Percentiles rank a stretch among this genome's conserved stretches.
phyloP scores from a whole-genome alignment of 1,140 invertebrate genomes.

The Aradophagus sp. region DNA sequence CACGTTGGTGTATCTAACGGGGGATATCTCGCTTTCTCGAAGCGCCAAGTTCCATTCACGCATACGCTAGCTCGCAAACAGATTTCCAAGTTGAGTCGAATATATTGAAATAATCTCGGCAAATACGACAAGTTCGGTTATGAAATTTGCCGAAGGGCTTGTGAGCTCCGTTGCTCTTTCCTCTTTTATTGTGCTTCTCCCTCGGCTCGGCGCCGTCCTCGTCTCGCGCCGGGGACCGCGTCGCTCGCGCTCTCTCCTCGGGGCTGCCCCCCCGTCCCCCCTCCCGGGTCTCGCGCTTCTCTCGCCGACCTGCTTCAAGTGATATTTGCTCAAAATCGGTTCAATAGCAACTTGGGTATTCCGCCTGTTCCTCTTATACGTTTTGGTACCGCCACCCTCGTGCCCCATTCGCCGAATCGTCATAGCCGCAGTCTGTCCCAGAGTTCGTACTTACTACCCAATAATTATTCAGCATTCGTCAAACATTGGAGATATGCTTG shows the following conservation, averaged over 20 bases:
- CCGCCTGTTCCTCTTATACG: conserved; percentile 73
- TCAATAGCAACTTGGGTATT: conserved; percentile 76
- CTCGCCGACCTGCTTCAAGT: conserved; percentile 70
- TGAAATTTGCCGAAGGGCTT: conserved; percentile 77
- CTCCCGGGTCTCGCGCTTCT: conserved; percentile 63
- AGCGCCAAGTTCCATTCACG: conserved; percentile 75
- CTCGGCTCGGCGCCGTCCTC: conserved; percentile 56
- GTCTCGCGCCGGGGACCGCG: conserved; percentile 15
- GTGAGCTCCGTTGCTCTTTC: conserved; percentile 67
- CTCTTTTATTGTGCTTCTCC: conserved; percentile 54
- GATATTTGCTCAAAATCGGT: conserved; percentile 76
- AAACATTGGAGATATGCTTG: conserved; percentile 56
- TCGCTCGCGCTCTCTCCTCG: conserved; percentile 38
- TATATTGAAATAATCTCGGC: conserved; percentile 77
- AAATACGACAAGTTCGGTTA: conserved; percentile 77
- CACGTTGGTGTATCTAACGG: conserved; percentile 52
- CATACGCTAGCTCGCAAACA: conserved; percentile 75
- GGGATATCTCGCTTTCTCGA: conserved; percentile 53
- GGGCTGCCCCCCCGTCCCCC: conserved; percentile 28
- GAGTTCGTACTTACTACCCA: conserved; percentile 61
- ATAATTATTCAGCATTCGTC: conserved; percentile 64
- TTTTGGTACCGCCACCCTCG: conserved; percentile 57
- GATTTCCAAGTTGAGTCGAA: conserved; percentile 75
- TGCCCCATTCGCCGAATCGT: conserved; percentile 57
- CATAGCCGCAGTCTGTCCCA: conserved; percentile 58